Evolutionary conservation across 2,888 invertebrate genomes (phyloP).

Genomic region (Steinernema scapterisci): DNA sequence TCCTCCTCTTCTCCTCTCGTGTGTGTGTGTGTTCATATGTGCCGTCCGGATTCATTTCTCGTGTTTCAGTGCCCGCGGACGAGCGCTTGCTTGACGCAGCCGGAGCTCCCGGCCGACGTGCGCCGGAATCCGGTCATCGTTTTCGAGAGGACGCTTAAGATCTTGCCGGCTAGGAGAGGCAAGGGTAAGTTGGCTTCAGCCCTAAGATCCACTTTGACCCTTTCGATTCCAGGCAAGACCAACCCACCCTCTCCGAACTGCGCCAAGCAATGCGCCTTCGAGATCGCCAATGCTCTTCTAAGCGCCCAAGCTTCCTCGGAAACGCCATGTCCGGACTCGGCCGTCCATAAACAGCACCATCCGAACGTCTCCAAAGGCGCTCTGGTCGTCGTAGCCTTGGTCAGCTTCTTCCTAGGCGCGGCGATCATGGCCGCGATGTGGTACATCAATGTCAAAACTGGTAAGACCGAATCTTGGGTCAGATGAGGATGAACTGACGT

Average conservation of each 20-base stretch:
- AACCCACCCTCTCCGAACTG: background rate
- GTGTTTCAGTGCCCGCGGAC: conserved; percentile 27
- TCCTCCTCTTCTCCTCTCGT: background rate
- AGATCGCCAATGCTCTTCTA: conserved; percentile 7
- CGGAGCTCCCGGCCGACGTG: conserved; percentile 3
- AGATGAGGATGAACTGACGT: background rate
- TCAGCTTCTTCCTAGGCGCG: conserved; percentile 8
- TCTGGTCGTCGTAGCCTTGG: conserved; percentile 2
- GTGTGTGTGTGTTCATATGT: background rate
- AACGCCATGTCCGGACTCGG: background rate
- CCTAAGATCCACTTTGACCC: too few species aligned
- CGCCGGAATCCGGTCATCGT: conserved; percentile 5
- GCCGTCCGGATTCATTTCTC: conserved; percentile 15
- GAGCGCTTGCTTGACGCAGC: background rate
- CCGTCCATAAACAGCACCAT: background rate
- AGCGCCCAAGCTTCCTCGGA: background rate
- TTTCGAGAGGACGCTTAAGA: background rate
- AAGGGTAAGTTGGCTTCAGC: background rate
- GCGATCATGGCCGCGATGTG: conserved; percentile 24
- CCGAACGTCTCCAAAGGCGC: conserved; percentile 26
- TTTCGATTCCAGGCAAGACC: background rate
- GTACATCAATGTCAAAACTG: conserved; percentile 25
- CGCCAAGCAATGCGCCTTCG: background rate
- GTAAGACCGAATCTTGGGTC: background rate
- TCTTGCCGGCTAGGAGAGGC: background rate